Percentiles rank a stretch among this genome's conserved stretches.
These are phyloP conservation scores for Anthoscopus minutus DNA, from an alignment of 2,113 vertebrate species.

Conservation along the genomic window DNA sequence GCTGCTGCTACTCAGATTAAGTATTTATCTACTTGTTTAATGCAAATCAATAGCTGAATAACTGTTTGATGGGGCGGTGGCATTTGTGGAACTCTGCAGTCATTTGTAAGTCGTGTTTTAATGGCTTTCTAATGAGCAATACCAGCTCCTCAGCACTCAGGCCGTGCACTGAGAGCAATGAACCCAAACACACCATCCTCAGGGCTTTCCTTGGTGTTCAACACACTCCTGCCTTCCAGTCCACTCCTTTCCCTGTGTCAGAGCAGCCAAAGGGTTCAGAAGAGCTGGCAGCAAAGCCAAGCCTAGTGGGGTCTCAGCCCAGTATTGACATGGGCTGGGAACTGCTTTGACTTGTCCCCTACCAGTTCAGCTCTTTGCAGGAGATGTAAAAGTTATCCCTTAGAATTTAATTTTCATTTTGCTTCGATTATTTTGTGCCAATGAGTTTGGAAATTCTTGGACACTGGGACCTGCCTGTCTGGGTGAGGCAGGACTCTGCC, in stretches of 20 bases:
- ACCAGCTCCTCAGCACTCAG: neutral
- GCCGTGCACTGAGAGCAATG: neutral
- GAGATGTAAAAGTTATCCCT: neutral
- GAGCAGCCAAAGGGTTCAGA: neutral
- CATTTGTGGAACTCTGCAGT: neutral
- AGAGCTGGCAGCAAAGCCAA: neutral
- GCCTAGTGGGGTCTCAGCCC: neutral
- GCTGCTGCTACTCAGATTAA: slow-evolving; percentile 12
- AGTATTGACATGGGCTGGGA: neutral
- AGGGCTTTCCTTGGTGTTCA: neutral
- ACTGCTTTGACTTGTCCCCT: neutral
- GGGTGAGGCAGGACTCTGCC: neutral
- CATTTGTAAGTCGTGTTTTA: slow-evolving; percentile 26
- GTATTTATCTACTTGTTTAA: slow-evolving; percentile 64
- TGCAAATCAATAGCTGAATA: slow-evolving; percentile 57
- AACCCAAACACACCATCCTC: neutral
- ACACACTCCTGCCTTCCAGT: neutral
- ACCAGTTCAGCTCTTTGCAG: neutral
- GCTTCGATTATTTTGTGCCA: neutral
- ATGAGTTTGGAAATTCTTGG: neutral
- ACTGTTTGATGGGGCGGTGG: slow-evolving; percentile 36
- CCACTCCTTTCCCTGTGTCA: neutral
- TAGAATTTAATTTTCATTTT: neutral
- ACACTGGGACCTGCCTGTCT: neutral
- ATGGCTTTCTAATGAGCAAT: slow-evolving; percentile 14